Evolutionary conservation across 2,888 invertebrate species (phyloP).

Genomic region (Agrilus biguttatus): DNA sequence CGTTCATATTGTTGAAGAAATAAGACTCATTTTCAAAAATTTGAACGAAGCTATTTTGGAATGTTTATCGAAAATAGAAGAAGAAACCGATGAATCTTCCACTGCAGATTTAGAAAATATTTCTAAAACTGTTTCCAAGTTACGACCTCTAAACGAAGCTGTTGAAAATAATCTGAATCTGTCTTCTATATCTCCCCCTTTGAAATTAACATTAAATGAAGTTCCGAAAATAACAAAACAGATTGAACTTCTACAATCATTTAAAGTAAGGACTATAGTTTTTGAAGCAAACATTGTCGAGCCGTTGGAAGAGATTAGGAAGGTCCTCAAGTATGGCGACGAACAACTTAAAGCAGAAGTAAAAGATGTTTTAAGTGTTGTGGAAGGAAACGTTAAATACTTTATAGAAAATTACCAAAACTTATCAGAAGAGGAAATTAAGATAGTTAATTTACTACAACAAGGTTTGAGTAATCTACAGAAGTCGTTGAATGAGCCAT

Average conservation of each 20-base stretch:
- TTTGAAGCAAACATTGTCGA: not conserved
- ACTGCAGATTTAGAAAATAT: too few relatives aligned
- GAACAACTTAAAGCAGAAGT: not conserved
- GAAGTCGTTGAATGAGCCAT: not conserved
- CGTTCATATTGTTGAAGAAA: conserved; percentile 3
- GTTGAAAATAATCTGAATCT: too few relatives aligned
- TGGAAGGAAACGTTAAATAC: not conserved
- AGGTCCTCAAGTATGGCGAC: conserved; percentile 7
- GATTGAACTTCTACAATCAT: not conserved
- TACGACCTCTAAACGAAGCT: too few relatives aligned
- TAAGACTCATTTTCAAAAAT: conserved; percentile 5
- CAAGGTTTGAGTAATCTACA: not conserved
- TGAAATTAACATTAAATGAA: too few relatives aligned
- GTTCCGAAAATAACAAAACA: too few relatives aligned
- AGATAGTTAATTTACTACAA: not conserved
- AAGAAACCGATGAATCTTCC: too few relatives aligned
- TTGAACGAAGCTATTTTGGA: conserved; percentile 6
- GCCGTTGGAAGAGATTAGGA: conserved; percentile 1
- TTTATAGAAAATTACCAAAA: not conserved
- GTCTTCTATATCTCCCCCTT: too few relatives aligned
- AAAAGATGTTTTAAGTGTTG: not conserved
- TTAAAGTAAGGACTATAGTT: not conserved
- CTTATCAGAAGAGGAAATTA: not conserved
- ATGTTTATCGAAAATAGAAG: too few relatives aligned
- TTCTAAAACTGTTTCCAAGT: too few relatives aligned